Evolutionary conservation across 2,113 vertebrate species (phyloP).

Genomic region (Lipotes vexillifer): DNA sequence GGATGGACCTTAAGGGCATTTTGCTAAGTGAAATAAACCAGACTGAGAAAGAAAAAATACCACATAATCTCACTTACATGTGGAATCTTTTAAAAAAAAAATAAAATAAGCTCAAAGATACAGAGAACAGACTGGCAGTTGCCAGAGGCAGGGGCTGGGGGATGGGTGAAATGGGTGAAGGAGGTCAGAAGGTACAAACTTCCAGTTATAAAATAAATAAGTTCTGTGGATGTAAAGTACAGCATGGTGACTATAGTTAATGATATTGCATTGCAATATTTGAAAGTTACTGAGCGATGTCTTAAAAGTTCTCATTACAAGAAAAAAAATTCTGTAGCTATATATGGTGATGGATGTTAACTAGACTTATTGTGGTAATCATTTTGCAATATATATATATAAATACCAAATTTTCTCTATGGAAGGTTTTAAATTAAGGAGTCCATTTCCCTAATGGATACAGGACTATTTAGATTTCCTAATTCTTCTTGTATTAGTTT

Average conservation of each 20-base stretch:
- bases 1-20: neutral
- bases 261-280: no score
- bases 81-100: neutral
- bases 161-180: no score
- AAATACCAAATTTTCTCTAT: neutral
- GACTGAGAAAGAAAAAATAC: neutral
- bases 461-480: neutral
- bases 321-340: neutral
- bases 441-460: slow-evolving; percentile 28
- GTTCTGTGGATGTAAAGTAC: no score
- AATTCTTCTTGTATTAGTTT: slow-evolving; percentile 28
- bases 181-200: no score
- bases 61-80: neutral
- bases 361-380: neutral
- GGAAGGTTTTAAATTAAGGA: slow-evolving; percentile 38
- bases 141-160: no score
- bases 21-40: neutral
- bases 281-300: neutral
- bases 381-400: neutral
- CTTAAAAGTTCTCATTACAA: neutral
- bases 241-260: no score
- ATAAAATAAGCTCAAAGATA: neutral
- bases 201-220: no score
- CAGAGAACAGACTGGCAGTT: no score
- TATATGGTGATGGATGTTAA: neutral